These are phyloP conservation scores for Rhyacophila evoluta DNA, from an alignment of 2,888 invertebrate genomes.

Conservation along the genomic window DNA sequence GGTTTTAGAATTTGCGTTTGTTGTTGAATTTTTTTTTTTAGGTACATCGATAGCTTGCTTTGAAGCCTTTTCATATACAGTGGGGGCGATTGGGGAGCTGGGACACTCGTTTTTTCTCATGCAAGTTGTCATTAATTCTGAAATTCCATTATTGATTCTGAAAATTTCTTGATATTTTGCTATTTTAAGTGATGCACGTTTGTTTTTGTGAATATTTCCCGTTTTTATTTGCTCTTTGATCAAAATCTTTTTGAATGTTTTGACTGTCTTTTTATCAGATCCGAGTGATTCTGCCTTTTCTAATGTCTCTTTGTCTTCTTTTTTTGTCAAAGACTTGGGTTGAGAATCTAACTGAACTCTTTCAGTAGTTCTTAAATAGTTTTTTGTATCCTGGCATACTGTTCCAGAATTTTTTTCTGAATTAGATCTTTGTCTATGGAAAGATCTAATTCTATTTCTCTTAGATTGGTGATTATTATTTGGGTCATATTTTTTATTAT, in stretches of 20 bases:
- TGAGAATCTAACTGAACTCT: background rate
- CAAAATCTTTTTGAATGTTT: background rate
- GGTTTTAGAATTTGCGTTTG: background rate
- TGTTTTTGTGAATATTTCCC: background rate
- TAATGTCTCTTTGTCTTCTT: background rate
- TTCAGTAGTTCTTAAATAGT: background rate
- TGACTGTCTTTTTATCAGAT: background rate
- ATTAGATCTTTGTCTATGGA: no score
- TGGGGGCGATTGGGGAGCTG: background rate
- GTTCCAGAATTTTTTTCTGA: background rate
- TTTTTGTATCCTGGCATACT: background rate
- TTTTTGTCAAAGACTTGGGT: background rate
- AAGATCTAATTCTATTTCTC: no score
- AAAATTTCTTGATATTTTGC: constrained; percentile 16
- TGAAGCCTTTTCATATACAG: background rate
- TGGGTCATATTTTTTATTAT: no score
- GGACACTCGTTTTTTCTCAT: background rate
- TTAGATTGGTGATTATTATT: no score
- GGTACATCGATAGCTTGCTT: background rate
- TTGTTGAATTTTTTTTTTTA: background rate
- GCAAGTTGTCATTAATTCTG: background rate
- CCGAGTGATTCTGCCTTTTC: background rate
- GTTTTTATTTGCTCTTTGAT: background rate
- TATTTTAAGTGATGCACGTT: background rate
- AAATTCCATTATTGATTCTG: background rate